Evolutionary conservation across 2,888 invertebrate species (phyloP).

Genomic region (Dyspetes luteomarginatus): DNA sequence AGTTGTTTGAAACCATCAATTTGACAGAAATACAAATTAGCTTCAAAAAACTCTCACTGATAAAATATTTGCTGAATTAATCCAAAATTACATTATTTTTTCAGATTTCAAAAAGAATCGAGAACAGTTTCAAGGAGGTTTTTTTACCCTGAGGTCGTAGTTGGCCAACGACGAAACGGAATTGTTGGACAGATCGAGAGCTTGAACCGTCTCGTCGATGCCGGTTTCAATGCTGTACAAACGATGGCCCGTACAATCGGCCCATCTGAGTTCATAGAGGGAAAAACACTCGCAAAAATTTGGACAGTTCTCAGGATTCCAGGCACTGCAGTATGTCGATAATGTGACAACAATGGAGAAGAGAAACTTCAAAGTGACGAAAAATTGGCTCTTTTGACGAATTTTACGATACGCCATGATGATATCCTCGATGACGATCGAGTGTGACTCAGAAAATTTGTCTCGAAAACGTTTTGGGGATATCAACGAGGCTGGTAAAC

Average conservation of each 20-base stretch:
- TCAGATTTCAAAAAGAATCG: not conserved
- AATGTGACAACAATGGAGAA: not conserved
- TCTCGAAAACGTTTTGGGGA: not conserved
- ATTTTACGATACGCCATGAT: constrained; percentile 11
- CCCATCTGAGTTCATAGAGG: constrained; percentile 75
- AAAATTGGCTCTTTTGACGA: not conserved
- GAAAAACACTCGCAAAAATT: constrained; percentile 75
- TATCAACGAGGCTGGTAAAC: constrained; percentile 20
- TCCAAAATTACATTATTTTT: not conserved
- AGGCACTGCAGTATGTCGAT: not conserved
- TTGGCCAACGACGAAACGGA: constrained; percentile 75
- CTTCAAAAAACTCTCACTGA: too few species aligned
- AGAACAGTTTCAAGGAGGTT: not conserved
- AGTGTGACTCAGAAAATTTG: constrained; percentile 31
- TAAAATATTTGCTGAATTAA: too few species aligned
- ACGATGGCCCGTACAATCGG: constrained; percentile 75
- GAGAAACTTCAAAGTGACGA: not conserved
- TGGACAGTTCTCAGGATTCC: constrained; percentile 70
- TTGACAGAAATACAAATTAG: too few species aligned
- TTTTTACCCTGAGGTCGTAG: constrained; percentile 76
- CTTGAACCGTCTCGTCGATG: constrained; percentile 74
- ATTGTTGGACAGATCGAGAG: constrained; percentile 80
- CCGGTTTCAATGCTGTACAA: constrained; percentile 78
- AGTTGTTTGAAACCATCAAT: too few species aligned
- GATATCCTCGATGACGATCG: not conserved